A percentile compares a stretch with the other conserved stretches of the same genome.
Evolutionary conservation across 2,113 vertebrate species (phyloP).

Genomic region (Lycocorax pyrrhopterus): DNA sequence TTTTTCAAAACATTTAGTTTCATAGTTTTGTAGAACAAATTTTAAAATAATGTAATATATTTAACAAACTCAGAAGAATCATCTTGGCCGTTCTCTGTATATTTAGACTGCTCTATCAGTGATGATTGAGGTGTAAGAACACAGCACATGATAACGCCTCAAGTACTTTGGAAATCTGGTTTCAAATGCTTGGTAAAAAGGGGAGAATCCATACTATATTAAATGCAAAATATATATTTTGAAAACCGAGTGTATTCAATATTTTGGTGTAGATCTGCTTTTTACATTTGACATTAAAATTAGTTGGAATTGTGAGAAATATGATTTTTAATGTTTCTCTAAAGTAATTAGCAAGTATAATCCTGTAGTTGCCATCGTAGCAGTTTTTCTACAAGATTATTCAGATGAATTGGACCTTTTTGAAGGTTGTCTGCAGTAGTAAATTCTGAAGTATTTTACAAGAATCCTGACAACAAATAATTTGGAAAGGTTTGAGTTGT

Average conservation of each 20-base stretch:
- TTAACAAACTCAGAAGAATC: background rate
- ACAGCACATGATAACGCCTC: background rate
- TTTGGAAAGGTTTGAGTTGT: background rate
- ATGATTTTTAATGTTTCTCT: background rate
- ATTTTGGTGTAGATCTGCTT: background rate
- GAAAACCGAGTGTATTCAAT: background rate
- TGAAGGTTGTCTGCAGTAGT: background rate
- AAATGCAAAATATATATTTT: background rate
- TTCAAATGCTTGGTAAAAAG: background rate
- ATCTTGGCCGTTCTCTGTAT: background rate
- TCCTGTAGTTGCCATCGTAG: background rate
- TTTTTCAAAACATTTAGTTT: background rate
- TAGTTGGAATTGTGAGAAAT: background rate
- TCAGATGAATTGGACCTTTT: background rate
- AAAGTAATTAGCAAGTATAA: background rate
- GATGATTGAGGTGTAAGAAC: background rate
- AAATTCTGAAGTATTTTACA: background rate
- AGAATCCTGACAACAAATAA: background rate
- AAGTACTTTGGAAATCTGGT: background rate
- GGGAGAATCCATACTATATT: background rate
- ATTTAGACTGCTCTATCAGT: background rate
- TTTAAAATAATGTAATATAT: background rate
- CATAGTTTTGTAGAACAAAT: background rate
- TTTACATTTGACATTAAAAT: background rate
- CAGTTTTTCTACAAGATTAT: background rate